phyloP scores from a whole-genome alignment of 2,888 invertebrate genomes.

The Tachina fera region DNA sequence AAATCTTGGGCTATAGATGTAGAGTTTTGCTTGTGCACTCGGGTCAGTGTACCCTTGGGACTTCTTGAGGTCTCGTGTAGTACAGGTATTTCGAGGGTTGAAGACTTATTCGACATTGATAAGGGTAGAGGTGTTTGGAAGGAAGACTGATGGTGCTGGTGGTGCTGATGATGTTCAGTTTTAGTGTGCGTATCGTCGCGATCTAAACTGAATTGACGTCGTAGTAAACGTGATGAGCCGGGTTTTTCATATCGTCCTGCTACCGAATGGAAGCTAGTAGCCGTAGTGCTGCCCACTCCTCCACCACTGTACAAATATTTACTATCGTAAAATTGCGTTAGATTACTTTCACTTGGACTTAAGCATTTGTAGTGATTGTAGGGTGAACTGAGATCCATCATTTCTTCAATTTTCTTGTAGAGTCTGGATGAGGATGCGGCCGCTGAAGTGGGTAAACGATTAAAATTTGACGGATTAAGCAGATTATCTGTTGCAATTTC shows the following conservation, averaged over 20 bases:
- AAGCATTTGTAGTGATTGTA: constrained; percentile 90
- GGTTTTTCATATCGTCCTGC: constrained; percentile 81
- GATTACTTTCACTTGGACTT: constrained; percentile 86
- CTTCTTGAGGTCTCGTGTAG: constrained; percentile 81
- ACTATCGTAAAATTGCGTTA: constrained; percentile 81
- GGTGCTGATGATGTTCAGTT: constrained; percentile 77
- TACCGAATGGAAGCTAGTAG: constrained; percentile 72
- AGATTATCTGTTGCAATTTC: constrained; percentile 81
- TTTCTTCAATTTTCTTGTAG: constrained; percentile 83
- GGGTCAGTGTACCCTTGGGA: constrained; percentile 78
- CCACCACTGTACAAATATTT: constrained; percentile 79
- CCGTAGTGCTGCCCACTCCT: constrained; percentile 59
- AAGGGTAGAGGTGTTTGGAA: constrained; percentile 76
- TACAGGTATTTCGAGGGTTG: constrained; percentile 80
- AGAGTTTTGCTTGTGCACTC: constrained; percentile 87
- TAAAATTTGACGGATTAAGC: constrained; percentile 81
- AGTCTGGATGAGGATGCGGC: constrained; percentile 81
- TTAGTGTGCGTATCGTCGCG: constrained; percentile 84
- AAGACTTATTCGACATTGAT: constrained; percentile 75
- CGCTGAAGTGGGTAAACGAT: constrained; percentile 80
- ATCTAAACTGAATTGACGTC: constrained; percentile 88
- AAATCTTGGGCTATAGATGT: constrained; percentile 87
- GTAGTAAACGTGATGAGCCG: constrained; percentile 84
- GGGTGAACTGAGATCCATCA: constrained; percentile 87
- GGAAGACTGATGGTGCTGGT: constrained; percentile 75